A percentile compares a stretch with the other conserved stretches of the same genome.
Evolutionary conservation across 1,140 invertebrate species (phyloP).

Genomic region (Drosophila aff.): DNA sequence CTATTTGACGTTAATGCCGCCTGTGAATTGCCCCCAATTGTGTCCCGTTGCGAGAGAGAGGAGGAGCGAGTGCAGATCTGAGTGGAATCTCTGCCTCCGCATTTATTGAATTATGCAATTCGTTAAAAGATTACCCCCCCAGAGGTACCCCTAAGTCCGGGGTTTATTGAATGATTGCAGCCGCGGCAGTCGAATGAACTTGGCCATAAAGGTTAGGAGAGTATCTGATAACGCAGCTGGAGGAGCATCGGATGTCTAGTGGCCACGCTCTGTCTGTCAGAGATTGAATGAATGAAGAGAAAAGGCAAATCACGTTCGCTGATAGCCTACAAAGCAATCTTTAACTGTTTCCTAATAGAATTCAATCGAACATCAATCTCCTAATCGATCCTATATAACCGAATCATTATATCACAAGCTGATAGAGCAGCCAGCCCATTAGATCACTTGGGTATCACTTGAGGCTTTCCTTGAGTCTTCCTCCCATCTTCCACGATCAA

Average conservation of each 20-base stretch:
- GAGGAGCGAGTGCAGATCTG: slow-evolving; percentile 1
- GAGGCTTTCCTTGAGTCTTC: not conserved
- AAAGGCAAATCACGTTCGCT: not conserved
- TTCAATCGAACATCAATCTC: not conserved
- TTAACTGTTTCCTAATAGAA: not conserved
- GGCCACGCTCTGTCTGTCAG: not conserved
- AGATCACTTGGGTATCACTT: not conserved
- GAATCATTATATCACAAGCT: slow-evolving; percentile 9
- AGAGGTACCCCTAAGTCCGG: slow-evolving; percentile 19
- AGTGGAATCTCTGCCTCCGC: slow-evolving; percentile 20
- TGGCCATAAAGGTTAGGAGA: slow-evolving; percentile 38
- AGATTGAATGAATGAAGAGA: slow-evolving; percentile 18
- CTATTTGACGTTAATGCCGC: slow-evolving; percentile 24
- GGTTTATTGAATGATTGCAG: slow-evolving; percentile 78
- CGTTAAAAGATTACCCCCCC: slow-evolving; percentile 70
- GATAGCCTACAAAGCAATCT: slow-evolving; percentile 4
- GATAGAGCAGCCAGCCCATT: not conserved
- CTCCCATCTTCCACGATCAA: slow-evolving; percentile 4
- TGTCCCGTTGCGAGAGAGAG: slow-evolving; percentile 22
- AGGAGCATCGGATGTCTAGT: not conserved
- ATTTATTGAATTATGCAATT: slow-evolving; percentile 82
- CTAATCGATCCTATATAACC: not conserved
- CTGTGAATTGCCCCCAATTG: slow-evolving; percentile 72
- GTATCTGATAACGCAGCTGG: slow-evolving; percentile 22
- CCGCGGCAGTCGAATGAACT: slow-evolving; percentile 28